Base-by-base conservation (phyloP, 2,113 vertebrate genomes). In the Paraplagusia blochii region DNA sequence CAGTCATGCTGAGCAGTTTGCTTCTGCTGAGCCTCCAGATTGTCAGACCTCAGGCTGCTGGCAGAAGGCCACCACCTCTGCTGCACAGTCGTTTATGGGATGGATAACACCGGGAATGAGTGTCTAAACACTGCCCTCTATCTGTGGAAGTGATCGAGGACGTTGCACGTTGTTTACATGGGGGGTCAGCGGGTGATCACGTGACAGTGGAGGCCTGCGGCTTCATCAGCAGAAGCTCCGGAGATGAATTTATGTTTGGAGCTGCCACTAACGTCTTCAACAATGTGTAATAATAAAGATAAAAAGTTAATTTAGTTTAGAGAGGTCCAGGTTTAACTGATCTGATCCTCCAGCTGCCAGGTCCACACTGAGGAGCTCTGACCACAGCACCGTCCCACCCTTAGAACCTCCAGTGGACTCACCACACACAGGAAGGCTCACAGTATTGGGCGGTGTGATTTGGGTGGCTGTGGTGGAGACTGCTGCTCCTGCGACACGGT, bases 31-130 rank as follows among this genome's bases (percentile, higher is more conserved):
- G 78, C 60, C 66, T 74, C 76, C 87, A 87, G 80, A 73, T 77
- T 77, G 80, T 83, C 69, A 60, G 74, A 83, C 81, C 66, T 84
- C 70, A 77, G 74, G 79, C 72, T 63, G 72, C 83, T 87, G 84
- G 82, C 83, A 72, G 5, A 13, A 29, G 47, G 79, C 83, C 55
- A 63, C 72, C 14, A 55, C 58, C 52, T 66, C 64, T 11, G 55
- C 74, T 44, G 45, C 58, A 55, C 44, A 42, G 29, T 87, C 88
- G 84, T 92, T 92, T 91, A 66, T 68, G 64, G 53, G 39, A 44
- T 58, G 19, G 67, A 76, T 54, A 50, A 52, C 34, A 46, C 36
- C 62, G 1, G 48, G 14, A 18, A 40, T 15, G 51, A 33, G 15
- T 45, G 74, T 50, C 39, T 14, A 8, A 0, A 16, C 46, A 34